Conservation (phyloP, 2,888 invertebrate genomes). For the Xylota segnis region DNA sequence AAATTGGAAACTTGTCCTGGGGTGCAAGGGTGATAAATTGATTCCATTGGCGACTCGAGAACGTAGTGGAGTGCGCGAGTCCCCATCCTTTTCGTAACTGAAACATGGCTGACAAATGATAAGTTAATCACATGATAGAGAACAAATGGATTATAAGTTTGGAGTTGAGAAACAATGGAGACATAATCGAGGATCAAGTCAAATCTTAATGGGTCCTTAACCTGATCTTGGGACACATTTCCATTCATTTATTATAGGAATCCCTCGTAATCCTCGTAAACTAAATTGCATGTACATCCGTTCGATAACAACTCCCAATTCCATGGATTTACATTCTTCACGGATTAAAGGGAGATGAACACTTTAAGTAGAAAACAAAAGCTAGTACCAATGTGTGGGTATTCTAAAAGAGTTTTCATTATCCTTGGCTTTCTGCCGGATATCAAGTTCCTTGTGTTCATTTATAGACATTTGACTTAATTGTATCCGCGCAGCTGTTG, state of each 20-base stretch:
- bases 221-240: too few relatives aligned
- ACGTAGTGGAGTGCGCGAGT: neutral
- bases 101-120: constrained; percentile 7
- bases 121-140: neutral
- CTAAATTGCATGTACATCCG: neutral
- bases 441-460: constrained; percentile 7
- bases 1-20: neutral
- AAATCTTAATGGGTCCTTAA: too few relatives aligned
- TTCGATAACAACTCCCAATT: neutral
- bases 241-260: neutral
- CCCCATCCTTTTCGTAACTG: neutral
- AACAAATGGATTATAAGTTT: neutral
- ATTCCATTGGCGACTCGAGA: constrained; percentile 1
- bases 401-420: neutral
- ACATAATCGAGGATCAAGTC: neutral
- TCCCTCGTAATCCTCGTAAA: neutral
- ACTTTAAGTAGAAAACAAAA: constrained; percentile 7
- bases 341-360: neutral
- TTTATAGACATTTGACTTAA: constrained; percentile 12
- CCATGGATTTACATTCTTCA: neutral
- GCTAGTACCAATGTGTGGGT: neutral
- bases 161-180: neutral
- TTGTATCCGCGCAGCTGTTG: neutral
- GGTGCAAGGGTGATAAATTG: constrained; percentile 2
- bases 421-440: neutral